Conservation (phyloP, 2,888 invertebrate species). For the Serrognathus titanus region DNA sequence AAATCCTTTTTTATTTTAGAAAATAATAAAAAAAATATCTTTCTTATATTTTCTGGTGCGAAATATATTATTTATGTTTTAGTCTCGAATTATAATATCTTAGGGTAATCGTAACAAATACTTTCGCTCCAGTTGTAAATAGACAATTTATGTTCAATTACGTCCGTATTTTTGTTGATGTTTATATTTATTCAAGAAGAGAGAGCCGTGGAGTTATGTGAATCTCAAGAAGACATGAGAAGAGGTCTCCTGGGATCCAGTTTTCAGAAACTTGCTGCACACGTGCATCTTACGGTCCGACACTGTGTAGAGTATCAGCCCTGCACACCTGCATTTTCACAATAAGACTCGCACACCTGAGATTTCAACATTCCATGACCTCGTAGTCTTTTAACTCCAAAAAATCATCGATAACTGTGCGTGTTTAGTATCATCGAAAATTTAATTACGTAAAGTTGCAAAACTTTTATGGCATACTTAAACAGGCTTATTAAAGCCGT, state of each 20-base stretch:
- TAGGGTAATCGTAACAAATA: no score
- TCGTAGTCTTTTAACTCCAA: constrained; percentile 9
- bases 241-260: constrained; percentile 32
- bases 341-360: constrained; percentile 44
- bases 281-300: constrained; percentile 37
- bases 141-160: no score
- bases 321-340: constrained; percentile 46
- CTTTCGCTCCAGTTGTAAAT: no score
- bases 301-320: constrained; percentile 29
- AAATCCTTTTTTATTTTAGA: no score
- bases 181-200: constrained; percentile 21
- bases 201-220: constrained; percentile 27
- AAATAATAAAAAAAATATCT: no score
- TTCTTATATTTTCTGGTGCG: no score
- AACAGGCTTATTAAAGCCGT: no score
- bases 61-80: no score
- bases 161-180: constrained; percentile 13
- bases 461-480: no score
- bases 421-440: no score
- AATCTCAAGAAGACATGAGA: constrained; percentile 26
- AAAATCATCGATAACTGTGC: constrained; percentile 7
- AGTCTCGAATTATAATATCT: no score
- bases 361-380: constrained; percentile 42
- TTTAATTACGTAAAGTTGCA: no score
- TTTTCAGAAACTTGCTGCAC: constrained; percentile 37